Percentiles rank a stretch among this genome's conserved stretches.
Conservation (phyloP, 2,113 vertebrate species). For the Sylvicapra grimmia region DNA sequence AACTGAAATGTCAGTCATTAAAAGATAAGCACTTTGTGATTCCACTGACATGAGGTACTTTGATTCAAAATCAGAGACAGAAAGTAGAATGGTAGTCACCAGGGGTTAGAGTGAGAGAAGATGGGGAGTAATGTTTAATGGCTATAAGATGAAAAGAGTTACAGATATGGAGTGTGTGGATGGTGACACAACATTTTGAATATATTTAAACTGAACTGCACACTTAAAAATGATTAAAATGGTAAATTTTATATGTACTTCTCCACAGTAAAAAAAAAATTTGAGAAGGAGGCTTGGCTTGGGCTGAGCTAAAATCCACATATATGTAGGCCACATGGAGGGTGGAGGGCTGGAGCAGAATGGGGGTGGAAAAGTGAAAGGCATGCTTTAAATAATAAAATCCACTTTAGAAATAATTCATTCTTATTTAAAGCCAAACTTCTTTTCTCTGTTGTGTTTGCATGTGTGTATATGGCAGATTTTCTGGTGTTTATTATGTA, state of each 20-base stretch:
- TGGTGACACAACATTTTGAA: background rate
- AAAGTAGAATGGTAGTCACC: background rate
- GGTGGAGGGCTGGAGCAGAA: background rate
- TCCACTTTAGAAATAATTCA: background rate
- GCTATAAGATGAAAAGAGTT: background rate
- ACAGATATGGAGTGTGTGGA: background rate
- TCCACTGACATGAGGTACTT: background rate
- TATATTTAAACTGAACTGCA: background rate
- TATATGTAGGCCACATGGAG: background rate
- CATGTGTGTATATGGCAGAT: background rate
- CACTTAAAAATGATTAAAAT: background rate
- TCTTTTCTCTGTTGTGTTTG: background rate
- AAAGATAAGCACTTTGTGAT: background rate
- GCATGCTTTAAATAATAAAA: background rate
- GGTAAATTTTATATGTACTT: background rate
- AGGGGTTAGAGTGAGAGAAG: background rate
- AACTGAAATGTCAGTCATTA: background rate
- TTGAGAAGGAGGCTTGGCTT: background rate
- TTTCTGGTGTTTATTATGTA: background rate
- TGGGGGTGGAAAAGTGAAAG: background rate
- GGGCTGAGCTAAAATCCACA: background rate
- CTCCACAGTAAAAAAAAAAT: background rate
- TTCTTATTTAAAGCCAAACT: background rate
- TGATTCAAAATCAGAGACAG: background rate
- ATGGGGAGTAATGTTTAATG: background rate